Evolutionary conservation across 2,888 invertebrate species (phyloP), one percentile per base, ranked within the genome.

Genomic region (Eremobia ochroleuca): DNA sequence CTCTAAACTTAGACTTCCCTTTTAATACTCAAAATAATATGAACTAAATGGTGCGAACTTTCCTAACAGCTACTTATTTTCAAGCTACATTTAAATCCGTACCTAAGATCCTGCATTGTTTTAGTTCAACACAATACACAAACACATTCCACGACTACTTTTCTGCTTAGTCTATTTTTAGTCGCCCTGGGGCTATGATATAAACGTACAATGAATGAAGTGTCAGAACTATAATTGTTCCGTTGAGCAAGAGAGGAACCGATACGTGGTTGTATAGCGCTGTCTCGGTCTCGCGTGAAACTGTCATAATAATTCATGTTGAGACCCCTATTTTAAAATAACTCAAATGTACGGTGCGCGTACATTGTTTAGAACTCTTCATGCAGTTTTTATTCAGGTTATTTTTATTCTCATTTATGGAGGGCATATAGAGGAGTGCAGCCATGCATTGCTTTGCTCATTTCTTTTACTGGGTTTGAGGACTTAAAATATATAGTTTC

Each of bases 191-290:
- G 58, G 64, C 75, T 75, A 75, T 67, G 68, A 66, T 81, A 75
- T 76, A 71, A 85, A 81, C 68, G 76, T 71, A 77, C 81, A 81
- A 77, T 87, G 82, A 87, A 87, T 87, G 87, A 76, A 82, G 87
- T 87, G 87, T 79, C 73, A 86, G 84, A 80, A 86, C 71, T 86
- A 86, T 87, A 80, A 87, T 87, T 80, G 88, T 87, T 87, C 87
- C 86, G 84, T 37, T 82, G 61, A 43, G 70, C 18, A 58, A 79
- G 43, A 18, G 66, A 28, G 82, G 76, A 37, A 31, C 21, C 61
- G 5, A 69, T 64, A 62, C 25, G 1, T 59, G 1, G 9, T 73
- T 28, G 11, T 52, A 76, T 74, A 75, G 37, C 70, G n/a, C 18
- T 64, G n/a, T 79, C 78, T 55, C 65, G 11, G 25, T 79, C 70